Evolutionary conservation across 2,888 invertebrate genomes (phyloP), one percentile per base, ranked within the genome.

Genomic region (Imbricaverruca yamaguchii): DNA sequence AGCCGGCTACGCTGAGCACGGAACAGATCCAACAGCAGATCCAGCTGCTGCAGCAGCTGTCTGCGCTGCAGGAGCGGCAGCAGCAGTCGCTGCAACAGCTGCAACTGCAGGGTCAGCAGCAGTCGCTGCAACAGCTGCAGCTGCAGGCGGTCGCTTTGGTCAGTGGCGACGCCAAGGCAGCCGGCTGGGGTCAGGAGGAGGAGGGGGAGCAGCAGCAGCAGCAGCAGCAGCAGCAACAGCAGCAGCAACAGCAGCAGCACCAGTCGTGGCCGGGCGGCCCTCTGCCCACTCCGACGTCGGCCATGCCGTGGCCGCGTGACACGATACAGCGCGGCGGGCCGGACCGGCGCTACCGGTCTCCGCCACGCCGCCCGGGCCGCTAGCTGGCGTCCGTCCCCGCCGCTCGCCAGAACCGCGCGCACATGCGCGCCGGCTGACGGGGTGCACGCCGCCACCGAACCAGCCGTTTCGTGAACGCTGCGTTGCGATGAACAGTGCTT

Each of bases 1-100:
- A n/a, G 67, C n/a, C 67, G 3, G 25, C 12, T 13, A 25, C 23
- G n/a, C 25, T 74, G 39, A 55, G 53, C 53, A 10, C 21, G 4
- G 74, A 74, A 21, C 74, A 74, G 74, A 74, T 74, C 55, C 74
- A 74, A 55, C 53, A 74, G 53, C 53, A 74, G 74, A 74, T 74
- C 74, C 55, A 21, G 74, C 55, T 74, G 74, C 74, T 74, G 74
- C 74, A 74, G 74, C 74, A 55, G 21, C 74, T 74, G 53, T 18
- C 74, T 6, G 21, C 67, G 25, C 25, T 67, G 10, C 67, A 67
- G 74, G 23, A 74, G 39, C 74, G 6, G 74, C 74, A 74, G 74
- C 74, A 74, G 74, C 53, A 21, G 53, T 23, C 74, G 53, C 53
- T 10, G 74, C 18, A 53, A 53, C 74, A 53, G 39, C 74, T 74